Percentiles rank a stretch among this genome's conserved stretches.
Evolutionary conservation across 2,888 invertebrate species (phyloP).

Genomic region (Campoletis raptor): DNA sequence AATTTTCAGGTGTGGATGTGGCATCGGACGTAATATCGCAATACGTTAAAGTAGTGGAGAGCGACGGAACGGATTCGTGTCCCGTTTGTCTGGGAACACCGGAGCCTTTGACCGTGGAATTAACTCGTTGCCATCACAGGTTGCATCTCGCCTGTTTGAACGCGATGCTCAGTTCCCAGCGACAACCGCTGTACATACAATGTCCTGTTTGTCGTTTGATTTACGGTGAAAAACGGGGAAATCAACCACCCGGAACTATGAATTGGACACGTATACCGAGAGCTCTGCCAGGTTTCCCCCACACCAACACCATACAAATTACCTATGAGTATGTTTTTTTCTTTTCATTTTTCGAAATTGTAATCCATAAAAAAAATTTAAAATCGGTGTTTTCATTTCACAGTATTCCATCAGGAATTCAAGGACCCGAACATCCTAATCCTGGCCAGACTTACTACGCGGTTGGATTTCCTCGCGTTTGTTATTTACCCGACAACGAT

Average conservation of each 20-base stretch:
- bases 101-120: slow-evolving; percentile 87
- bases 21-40: slow-evolving; percentile 89
- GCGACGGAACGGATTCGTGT: slow-evolving; percentile 90
- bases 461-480: slow-evolving; percentile 93
- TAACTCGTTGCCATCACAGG: slow-evolving; percentile 91
- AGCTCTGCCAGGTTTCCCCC: slow-evolving; percentile 89
- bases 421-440: slow-evolving; percentile 92
- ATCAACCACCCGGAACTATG: slow-evolving; percentile 94
- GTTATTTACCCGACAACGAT: slow-evolving; percentile 94
- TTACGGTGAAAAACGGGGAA: slow-evolving; percentile 92
- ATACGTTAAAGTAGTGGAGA: slow-evolving; percentile 89
- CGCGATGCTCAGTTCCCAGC: slow-evolving; percentile 90
- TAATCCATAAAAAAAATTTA: not conserved
- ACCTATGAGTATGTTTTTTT: slow-evolving; percentile 89
- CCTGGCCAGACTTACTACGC: slow-evolving; percentile 95
- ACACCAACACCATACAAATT: slow-evolving; percentile 92
- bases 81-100: slow-evolving; percentile 89
- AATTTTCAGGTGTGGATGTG: slow-evolving; percentile 85
- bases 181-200: slow-evolving; percentile 89
- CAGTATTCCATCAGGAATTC: slow-evolving; percentile 94
- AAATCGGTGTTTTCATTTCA: slow-evolving; percentile 64
- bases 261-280: slow-evolving; percentile 91
- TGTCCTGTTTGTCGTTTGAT: slow-evolving; percentile 95
- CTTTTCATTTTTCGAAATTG: not conserved
- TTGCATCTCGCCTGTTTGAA: slow-evolving; percentile 93